Conservation (phyloP, 1,140 invertebrate species). For the Spodoptera frugiperda region DNA sequence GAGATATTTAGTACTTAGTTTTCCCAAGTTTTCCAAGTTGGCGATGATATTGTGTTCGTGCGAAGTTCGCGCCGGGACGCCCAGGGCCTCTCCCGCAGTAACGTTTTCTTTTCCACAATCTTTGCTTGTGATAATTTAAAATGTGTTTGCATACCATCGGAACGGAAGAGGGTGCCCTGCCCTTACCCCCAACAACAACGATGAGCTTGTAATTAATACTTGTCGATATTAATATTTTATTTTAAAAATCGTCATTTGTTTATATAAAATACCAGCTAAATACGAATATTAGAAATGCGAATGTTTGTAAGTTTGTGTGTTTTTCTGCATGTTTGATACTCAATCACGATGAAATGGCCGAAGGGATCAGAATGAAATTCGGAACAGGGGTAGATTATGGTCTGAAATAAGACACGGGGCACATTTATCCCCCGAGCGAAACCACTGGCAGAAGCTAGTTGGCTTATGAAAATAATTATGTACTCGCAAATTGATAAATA, state of each 20-base stretch:
- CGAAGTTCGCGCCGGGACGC: constrained; percentile 44
- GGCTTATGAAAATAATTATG: too few relatives aligned
- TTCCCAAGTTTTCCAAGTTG: constrained; percentile 53
- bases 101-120: constrained; percentile 63
- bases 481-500: not conserved
- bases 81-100: constrained; percentile 53
- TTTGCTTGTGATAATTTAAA: constrained; percentile 71
- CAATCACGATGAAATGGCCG: too few relatives aligned
- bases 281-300: too few relatives aligned
- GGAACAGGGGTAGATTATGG: too few relatives aligned
- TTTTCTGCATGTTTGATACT: too few relatives aligned
- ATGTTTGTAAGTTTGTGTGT: too few relatives aligned
- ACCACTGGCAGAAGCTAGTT: too few relatives aligned
- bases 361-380: too few relatives aligned
- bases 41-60: constrained; percentile 56
- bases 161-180: constrained; percentile 1
- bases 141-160: constrained; percentile 66
- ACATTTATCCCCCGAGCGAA: too few relatives aligned
- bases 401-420: too few relatives aligned
- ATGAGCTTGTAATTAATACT: constrained; percentile 16
- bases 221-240: constrained; percentile 32
- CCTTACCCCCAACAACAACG: constrained; percentile 21
- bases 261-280: too few relatives aligned
- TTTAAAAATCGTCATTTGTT: not conserved
- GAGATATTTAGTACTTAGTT: constrained; percentile 56